Evolutionary conservation across 2,888 invertebrate species (phyloP).

Genomic region (Cephus spinipes): DNA sequence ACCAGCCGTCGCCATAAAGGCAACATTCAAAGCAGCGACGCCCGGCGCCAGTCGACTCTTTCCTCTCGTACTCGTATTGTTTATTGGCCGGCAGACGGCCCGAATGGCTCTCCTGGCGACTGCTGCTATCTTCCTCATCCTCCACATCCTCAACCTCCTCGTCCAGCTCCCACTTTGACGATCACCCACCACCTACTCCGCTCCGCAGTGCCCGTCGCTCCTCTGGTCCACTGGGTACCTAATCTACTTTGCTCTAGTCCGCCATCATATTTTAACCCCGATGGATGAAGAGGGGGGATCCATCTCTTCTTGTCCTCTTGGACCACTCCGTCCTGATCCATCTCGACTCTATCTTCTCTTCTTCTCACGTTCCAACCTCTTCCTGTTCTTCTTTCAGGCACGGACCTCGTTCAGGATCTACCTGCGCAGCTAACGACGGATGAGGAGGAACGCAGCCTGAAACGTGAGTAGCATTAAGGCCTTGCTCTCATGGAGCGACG

Average conservation of each 20-base stretch:
- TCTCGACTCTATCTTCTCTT: neutral
- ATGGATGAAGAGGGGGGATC: too few relatives aligned
- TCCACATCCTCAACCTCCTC: conserved; percentile 6
- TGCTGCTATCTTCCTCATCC: neutral
- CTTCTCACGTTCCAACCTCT: neutral
- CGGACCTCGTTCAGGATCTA: conserved; percentile 80
- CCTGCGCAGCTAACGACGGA: conserved; percentile 75
- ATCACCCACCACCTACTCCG: conserved; percentile 8
- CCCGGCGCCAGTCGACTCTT: conserved; percentile 54
- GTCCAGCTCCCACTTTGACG: conserved; percentile 2
- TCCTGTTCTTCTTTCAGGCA: conserved; percentile 72
- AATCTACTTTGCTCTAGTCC: neutral
- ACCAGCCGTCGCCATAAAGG: conserved; percentile 49
- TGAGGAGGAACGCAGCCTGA: conserved; percentile 83
- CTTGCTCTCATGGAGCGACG: neutral
- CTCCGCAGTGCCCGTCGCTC: conserved; percentile 17
- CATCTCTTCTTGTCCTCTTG: neutral
- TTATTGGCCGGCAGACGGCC: conserved; percentile 42
- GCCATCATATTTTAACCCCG: neutral
- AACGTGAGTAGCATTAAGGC: conserved; percentile 74
- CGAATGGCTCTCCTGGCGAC: conserved; percentile 14
- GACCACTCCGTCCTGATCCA: neutral
- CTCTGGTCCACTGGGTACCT: neutral
- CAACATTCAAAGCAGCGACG: conserved; percentile 54
- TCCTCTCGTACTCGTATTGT: conserved; percentile 48